These are phyloP conservation scores for Chrysolina haemoptera DNA, from an alignment of 2,888 invertebrate genomes.

Conservation along the genomic window DNA sequence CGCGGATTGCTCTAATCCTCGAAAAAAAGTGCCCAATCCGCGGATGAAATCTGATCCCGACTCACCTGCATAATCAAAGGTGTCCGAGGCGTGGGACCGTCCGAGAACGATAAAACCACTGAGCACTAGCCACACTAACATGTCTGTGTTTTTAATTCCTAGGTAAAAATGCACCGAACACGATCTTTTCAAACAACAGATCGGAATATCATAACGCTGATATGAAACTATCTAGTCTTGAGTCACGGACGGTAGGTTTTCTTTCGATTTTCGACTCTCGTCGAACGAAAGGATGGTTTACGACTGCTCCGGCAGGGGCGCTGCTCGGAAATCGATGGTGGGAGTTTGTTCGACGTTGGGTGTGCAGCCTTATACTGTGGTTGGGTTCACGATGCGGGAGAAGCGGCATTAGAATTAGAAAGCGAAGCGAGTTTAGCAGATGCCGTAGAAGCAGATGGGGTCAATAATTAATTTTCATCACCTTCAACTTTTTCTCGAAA, in stretches of 20 bases:
- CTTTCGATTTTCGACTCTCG: conserved; percentile 35
- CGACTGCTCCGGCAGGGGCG: conserved; percentile 46
- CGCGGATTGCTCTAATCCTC: background rate
- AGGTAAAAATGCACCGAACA: conserved; percentile 50
- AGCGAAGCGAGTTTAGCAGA: conserved; percentile 13
- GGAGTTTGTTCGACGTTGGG: conserved; percentile 28
- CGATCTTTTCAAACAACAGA: conserved; percentile 51
- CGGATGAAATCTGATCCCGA: conserved; percentile 49
- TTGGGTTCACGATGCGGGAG: conserved; percentile 26
- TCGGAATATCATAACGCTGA: conserved; percentile 51
- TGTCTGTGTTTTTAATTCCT: conserved; percentile 52
- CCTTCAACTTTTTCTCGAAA: too few relatives aligned
- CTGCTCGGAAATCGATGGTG: conserved; percentile 49
- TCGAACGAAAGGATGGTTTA: conserved; percentile 52
- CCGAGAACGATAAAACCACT: conserved; percentile 54
- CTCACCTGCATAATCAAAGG: conserved; percentile 57
- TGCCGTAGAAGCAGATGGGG: too few relatives aligned
- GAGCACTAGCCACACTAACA: conserved; percentile 54
- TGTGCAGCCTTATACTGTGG: too few relatives aligned
- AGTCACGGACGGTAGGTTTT: conserved; percentile 53
- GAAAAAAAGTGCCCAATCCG: conserved; percentile 6
- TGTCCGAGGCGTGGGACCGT: conserved; percentile 50
- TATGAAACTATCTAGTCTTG: conserved; percentile 52
- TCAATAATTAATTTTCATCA: too few relatives aligned
- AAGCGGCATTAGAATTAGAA: conserved; percentile 4